phyloP scores from a whole-genome alignment of 2,888 invertebrate species.

The Hirudinaria manillensis region DNA sequence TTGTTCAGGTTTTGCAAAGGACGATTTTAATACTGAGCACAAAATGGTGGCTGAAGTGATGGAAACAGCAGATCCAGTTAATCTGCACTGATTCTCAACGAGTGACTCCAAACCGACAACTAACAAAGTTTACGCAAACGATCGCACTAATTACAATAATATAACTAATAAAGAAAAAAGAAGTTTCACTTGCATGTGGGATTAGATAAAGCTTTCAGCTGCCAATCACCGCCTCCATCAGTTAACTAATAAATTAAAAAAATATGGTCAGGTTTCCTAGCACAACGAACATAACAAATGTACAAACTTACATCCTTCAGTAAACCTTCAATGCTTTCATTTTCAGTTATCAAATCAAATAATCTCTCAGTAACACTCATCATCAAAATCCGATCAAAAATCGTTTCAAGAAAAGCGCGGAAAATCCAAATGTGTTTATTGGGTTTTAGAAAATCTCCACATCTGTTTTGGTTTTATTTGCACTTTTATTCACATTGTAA shows the following conservation, averaged over 20 bases:
- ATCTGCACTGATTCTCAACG: not conserved
- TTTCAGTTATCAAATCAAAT: not conserved
- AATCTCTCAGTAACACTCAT: not conserved
- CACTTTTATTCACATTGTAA: too few relatives aligned
- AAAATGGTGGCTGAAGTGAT: not conserved
- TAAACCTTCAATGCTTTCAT: constrained; percentile 5
- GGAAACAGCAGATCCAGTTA: not conserved
- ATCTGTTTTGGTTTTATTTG: too few relatives aligned
- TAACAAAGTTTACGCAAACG: not conserved
- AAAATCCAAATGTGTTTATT: too few relatives aligned
- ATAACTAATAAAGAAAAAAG: not conserved
- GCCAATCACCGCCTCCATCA: not conserved
- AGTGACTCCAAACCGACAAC: not conserved
- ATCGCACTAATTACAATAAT: not conserved
- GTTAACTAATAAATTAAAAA: not conserved
- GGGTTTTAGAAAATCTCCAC: too few relatives aligned
- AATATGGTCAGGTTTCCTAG: not conserved
- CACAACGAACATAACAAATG: not conserved
- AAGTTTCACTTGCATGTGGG: not conserved
- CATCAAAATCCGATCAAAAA: too few relatives aligned
- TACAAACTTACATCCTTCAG: not conserved
- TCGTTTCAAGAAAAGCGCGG: too few relatives aligned
- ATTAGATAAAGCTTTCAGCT: not conserved
- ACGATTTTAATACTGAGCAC: not conserved
- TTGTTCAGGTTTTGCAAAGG: not conserved